A percentile compares a stretch with the other conserved stretches of the same genome.
Conservation (phyloP, 2,888 invertebrate species). For the Ptilodon capucinus region DNA sequence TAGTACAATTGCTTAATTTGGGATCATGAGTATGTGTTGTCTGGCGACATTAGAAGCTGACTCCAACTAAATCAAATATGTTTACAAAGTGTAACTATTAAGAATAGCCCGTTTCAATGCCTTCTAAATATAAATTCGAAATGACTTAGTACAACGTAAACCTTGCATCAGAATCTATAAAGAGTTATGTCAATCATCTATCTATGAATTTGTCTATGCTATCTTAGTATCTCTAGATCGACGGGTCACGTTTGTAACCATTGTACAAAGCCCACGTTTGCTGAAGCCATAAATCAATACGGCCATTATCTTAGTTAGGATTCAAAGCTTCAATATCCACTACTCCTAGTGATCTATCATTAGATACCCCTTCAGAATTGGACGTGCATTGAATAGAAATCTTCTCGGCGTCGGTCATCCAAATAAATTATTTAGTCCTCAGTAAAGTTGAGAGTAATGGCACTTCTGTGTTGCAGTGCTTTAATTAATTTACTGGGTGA, state of each 20-base stretch:
- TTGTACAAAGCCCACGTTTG: not conserved
- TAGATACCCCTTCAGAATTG: constrained; percentile 25
- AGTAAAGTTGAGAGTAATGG: constrained; percentile 33
- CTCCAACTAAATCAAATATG: too few relatives aligned
- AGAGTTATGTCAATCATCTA: too few relatives aligned
- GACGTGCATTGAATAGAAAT: constrained; percentile 22
- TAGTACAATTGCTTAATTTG: too few relatives aligned
- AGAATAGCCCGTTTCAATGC: too few relatives aligned
- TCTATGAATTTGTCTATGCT: too few relatives aligned
- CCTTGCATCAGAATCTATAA: too few relatives aligned
- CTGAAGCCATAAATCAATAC: constrained; percentile 26
- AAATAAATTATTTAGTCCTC: constrained; percentile 30
- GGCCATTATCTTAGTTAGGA: constrained; percentile 23
- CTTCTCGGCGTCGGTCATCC: constrained; percentile 6
- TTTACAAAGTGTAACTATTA: too few relatives aligned
- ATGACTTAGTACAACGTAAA: too few relatives aligned
- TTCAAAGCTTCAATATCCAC: constrained; percentile 27
- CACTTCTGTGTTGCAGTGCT: constrained; percentile 29
- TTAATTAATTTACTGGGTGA: constrained; percentile 45
- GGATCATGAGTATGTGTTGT: too few relatives aligned
- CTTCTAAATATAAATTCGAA: too few relatives aligned
- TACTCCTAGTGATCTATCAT: constrained; percentile 22
- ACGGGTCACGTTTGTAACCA: not conserved
- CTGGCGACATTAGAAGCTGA: too few relatives aligned
- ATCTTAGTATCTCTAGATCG: not conserved